These are phyloP conservation scores for Ptiloglossa arizonensis DNA, from an alignment of 1,140 invertebrate species.

Conservation along the genomic window DNA sequence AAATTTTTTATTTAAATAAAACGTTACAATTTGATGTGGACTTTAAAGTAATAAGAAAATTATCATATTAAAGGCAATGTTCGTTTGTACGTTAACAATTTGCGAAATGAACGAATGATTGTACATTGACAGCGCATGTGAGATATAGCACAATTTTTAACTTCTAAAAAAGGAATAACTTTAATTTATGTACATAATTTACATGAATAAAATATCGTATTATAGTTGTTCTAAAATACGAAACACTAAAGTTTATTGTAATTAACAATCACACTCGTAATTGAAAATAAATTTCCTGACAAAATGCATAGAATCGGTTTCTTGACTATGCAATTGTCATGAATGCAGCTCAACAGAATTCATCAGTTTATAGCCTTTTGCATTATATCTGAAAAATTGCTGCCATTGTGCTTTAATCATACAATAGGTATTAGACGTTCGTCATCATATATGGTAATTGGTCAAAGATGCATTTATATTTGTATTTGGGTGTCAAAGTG, in stretches of 20 bases:
- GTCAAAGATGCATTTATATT: conserved; percentile 65
- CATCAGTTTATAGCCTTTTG: conserved; percentile 48
- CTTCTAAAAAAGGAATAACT: conserved; percentile 37
- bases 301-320: conserved; percentile 32
- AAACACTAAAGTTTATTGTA: conserved; percentile 24
- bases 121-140: conserved; percentile 48
- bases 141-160: conserved; percentile 50
- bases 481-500: conserved; percentile 49
- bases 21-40: conserved; percentile 42
- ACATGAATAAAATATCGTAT: conserved; percentile 43
- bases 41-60: conserved; percentile 26
- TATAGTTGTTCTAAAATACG: conserved; percentile 36
- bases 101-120: conserved; percentile 38
- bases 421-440: conserved; percentile 47
- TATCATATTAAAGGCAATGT: conserved; percentile 33
- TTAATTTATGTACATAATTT: conserved; percentile 60
- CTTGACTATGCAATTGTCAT: conserved; percentile 47
- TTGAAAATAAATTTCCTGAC: conserved; percentile 17
- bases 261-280: conserved; percentile 28
- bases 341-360: conserved; percentile 62
- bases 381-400: conserved; percentile 52
- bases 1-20: conserved; percentile 43
- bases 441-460: conserved; percentile 33
- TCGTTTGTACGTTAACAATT: conserved; percentile 40
- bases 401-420: conserved; percentile 57